These are phyloP conservation scores for Cyprinus carpio DNA, from an alignment of 2,113 vertebrate species.

Conservation along the genomic window DNA sequence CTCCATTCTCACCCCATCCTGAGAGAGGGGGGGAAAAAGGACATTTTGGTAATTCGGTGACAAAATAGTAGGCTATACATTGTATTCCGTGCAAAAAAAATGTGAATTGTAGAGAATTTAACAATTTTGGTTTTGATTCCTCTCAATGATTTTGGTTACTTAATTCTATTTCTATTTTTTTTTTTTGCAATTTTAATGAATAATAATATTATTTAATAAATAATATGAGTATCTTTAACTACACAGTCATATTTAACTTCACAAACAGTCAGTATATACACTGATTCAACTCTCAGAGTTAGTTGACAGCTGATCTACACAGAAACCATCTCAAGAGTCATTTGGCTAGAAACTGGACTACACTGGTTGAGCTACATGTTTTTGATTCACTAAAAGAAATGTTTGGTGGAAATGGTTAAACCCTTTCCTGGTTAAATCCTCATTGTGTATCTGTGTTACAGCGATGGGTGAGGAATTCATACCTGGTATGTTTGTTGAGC, in stretches of 20 bases:
- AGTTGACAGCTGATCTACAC: neutral
- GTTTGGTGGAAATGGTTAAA: too few relatives aligned
- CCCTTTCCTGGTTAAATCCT: too few relatives aligned
- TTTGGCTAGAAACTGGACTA: neutral
- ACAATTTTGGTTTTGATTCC: neutral
- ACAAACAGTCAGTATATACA: neutral
- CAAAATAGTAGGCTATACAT: neutral
- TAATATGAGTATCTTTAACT: too few relatives aligned
- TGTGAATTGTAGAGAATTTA: neutral
- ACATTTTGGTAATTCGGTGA: neutral
- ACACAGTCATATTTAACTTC: neutral
- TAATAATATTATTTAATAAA: neutral
- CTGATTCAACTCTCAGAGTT: neutral
- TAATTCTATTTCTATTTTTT: too few relatives aligned
- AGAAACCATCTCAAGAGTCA: neutral
- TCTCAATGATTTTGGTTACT: too few relatives aligned
- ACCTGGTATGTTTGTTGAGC: conserved; percentile 92
- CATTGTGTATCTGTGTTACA: too few relatives aligned
- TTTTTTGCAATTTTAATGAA: neutral
- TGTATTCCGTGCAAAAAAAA: neutral
- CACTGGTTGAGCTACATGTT: neutral
- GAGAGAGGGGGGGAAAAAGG: neutral
- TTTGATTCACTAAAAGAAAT: neutral
- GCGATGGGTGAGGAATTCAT: neutral
- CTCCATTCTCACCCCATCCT: conserved; percentile 98